Evolutionary conservation across 2,797 vertebrate genomes (phyloP), one percentile per base, ranked within the genome.

Genomic region (Trematomus bernacchii): DNA sequence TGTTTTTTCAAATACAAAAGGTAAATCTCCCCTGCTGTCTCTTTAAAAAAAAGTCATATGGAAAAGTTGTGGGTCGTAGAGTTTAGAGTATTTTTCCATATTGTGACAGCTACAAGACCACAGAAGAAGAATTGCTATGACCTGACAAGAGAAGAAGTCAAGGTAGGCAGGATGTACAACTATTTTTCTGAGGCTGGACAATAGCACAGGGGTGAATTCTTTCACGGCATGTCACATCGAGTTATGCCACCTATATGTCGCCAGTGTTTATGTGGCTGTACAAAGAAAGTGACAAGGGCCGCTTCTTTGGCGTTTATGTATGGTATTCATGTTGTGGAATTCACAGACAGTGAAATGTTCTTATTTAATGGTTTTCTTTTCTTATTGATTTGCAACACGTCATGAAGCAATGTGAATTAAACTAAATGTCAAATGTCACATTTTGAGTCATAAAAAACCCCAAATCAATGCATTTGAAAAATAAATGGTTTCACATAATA

Each of bases 121-220:
- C 18, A 60, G 15, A 64, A 9, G 23, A 71, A 40, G 64, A 66
- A 3, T 1, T 10, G 2, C 52, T 37, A 6, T 6, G 33, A 37
- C 33, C 23, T 33, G 47, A 52, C 13, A 48, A 44, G 33, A n/a
- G 12, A 9, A n/a, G 18, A 47, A 67, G 68, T 59, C 73, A 62
- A 46, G 15, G 44, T 8, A 52, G 21, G 6, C 13, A 0, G 37
- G 16, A 61, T 0, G 7, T 53, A 10, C 3, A 33, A 51, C 18
- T 51, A n/a, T 23, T 70, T 47, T 60, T 54, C 55, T 67, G 51
- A 37, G 14, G 42, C 48, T 50, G 63, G 46, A 57, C 58, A 58
- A 68, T 19, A 58, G n/a, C 4, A 12, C 53, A 6, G 30, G 33
- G 21, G 21, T 42, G 33, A 15, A 42, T 73, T 57, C 13, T 65